A percentile compares a stretch with the other conserved stretches of the same genome.
These are phyloP conservation scores for Sanderia malayensis DNA, from an alignment of 30 jellyfish, hydroid and myxozoan genomes.

Conservation along the genomic window DNA sequence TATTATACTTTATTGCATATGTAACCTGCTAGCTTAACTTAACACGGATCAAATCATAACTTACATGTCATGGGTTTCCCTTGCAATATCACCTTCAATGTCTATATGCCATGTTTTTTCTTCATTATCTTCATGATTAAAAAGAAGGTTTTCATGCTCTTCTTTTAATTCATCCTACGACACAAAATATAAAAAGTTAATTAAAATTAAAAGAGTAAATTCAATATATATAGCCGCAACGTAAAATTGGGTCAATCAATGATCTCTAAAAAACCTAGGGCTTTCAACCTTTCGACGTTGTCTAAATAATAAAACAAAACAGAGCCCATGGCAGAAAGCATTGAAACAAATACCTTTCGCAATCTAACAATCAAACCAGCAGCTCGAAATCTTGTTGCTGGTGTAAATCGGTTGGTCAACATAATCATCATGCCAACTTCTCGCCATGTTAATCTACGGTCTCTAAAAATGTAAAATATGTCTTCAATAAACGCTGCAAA, in stretches of 20 bases:
- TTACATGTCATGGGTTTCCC: background rate
- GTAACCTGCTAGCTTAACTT: too few species aligned
- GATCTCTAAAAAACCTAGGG: too few species aligned
- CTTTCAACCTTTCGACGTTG: too few species aligned
- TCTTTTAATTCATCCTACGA: background rate
- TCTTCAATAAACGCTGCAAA: too few species aligned
- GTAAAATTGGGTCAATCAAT: too few species aligned
- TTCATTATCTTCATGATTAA: too few species aligned
- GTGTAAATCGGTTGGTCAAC: conserved; percentile 80
- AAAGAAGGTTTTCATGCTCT: background rate
- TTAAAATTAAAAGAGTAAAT: background rate
- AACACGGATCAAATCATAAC: too few species aligned
- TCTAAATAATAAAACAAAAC: too few species aligned
- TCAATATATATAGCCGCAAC: too few species aligned
- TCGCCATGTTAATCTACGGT: conserved; percentile 81
- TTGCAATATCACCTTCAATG: conserved; percentile 17
- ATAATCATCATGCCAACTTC: conserved; percentile 95
- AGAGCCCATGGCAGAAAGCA: too few species aligned
- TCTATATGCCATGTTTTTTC: background rate
- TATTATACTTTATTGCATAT: too few species aligned
- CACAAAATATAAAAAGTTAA: background rate
- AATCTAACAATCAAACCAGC: conserved; percentile 77
- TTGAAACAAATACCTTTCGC: conserved; percentile 67
- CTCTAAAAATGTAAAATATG: conserved; percentile 16
- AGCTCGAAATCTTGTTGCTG: conserved; percentile 93